Evolutionary conservation across 2,797 vertebrate genomes (phyloP), one percentile per base, ranked within the genome.

Genomic region (Choloepus didactylus): DNA sequence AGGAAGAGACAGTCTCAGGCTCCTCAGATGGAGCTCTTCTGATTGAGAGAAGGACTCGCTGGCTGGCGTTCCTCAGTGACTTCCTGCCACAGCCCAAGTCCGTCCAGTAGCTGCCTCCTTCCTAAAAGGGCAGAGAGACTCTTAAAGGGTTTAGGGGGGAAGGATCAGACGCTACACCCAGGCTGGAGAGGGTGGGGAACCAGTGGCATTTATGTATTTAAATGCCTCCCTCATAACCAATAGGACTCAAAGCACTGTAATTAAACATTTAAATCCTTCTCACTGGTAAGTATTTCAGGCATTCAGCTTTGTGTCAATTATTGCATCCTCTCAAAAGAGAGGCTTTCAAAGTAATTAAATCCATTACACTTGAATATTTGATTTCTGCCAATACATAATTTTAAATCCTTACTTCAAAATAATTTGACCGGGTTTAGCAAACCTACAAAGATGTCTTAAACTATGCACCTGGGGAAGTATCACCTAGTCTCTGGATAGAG

Each of bases 261-360:
- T 93, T 95, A 93, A 96, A 85, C 91, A 95, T 95, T 96, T 96
- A 97, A 96, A 89, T 94, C 75, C 73, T 96, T 85, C 77, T 91
- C 51, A 49, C 85, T 62, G 23, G 88, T 89, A 95, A 76, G 64
- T 95, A 97, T 97, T 96, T 96, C 51, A 87, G 93, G 96, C 93
- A 69, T 95, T 96, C 11, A 3, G 90, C 79, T 96, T 91, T 84
- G 77, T 73, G 94, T 96, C 95, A 97, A 92, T 95, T 77, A 94
- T 96, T 97, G 84, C 95, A 94, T 97, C 97, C 97, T 95, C 80
- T 95, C 95, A 72, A 96, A 95, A 97, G 89, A 96, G 92, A 96
- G 94, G 97, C 91, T 97, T 96, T 97, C 96, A 96, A 89, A 94
- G 97, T 95, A 97, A 97, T 97, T 97, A 96, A 96, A 90, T 31